Percentiles rank a stretch among this genome's conserved stretches.
These are phyloP conservation scores for Indicator maculatus DNA, from an alignment of 2,113 vertebrate species.

Conservation along the genomic window DNA sequence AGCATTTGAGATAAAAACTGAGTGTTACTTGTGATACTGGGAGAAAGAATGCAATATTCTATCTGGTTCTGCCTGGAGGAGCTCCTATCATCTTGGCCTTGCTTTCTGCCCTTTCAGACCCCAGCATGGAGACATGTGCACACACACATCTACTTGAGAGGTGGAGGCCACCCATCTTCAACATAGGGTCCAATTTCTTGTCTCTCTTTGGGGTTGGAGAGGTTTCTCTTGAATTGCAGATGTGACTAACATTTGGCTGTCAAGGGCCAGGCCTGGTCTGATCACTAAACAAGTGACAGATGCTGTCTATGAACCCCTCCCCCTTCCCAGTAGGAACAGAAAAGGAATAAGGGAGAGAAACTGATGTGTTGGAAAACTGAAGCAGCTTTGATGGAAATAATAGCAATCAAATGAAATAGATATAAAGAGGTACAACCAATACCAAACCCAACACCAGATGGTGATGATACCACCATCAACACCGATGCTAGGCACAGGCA, in stretches of 20 bases:
- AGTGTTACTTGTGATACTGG: slow-evolving; percentile 67
- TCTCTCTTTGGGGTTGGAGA: accelerated
- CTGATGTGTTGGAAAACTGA: too few species aligned
- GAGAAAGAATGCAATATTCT: slow-evolving; percentile 55
- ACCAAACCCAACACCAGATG: too few species aligned
- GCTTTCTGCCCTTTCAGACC: neutral
- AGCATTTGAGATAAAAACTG: slow-evolving; percentile 75
- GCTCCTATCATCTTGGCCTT: neutral
- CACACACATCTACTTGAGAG: neutral
- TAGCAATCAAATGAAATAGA: too few species aligned
- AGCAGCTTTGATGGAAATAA: too few species aligned
- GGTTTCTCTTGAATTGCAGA: neutral
- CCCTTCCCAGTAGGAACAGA: too few species aligned
- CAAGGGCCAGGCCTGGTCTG: too few species aligned
- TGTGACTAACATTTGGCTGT: neutral
- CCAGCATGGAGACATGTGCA: neutral
- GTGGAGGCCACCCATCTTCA: neutral
- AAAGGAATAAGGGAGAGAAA: too few species aligned
- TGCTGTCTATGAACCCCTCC: too few species aligned
- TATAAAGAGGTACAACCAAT: too few species aligned
- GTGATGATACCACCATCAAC: too few species aligned
- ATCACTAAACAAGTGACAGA: too few species aligned
- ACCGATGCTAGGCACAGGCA: too few species aligned
- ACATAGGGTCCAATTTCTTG: accelerated
- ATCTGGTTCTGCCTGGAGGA: slow-evolving; percentile 22